Base-by-base conservation (phyloP, 2,888 invertebrate genomes). In the Acanthosepion esculentum region DNA sequence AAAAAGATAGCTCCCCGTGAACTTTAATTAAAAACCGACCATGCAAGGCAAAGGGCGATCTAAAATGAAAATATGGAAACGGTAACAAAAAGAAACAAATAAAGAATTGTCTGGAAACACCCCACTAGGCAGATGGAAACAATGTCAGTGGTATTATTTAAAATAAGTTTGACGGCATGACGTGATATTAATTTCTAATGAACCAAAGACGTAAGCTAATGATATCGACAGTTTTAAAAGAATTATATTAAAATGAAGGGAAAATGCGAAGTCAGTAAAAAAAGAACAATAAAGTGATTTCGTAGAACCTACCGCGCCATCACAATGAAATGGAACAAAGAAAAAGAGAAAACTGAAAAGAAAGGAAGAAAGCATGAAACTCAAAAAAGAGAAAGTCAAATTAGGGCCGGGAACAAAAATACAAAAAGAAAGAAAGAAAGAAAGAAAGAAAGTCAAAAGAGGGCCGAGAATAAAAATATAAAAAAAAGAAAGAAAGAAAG, bases 21-120 rank as follows among this genome's bases (percentile, higher is more conserved):
- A 78, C 78, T 78, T 78, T 78, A 78, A 78, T 78, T 78, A 78
- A n/a, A 78, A 78, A n/a, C n/a, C n/a, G 78, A 15, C n/a, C 78
- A n/a, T 78, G n/a, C 78, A 78, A 78, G n/a, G 78, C 78, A 78
- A 78, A 78, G n/a, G n/a, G n/a, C 18, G n/a, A 33, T 78, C 78
- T 15, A 12, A 33, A 78, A 33, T 78, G 78, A 78, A n/a, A 78
- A 78, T 78, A 33, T 78, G 78, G n/a, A 78, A 78, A 78, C 10
- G 78, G 55, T 20, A 55, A 59, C 59, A 59, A 23, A 59, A 78
- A n/a, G 15, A 78, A 78, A n/a, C 12, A 33, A 12, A 78, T 33
- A 15, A n/a, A 78, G 15, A 78, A 78, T 12, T 33, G 12, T 12
- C 12, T n/a, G n/a, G n/a, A 15, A 15, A 15, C n/a, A n/a, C n/a